These are phyloP conservation scores for Stenopsyche tienmushanensis DNA, from an alignment of 1,140 invertebrate species.

Conservation along the genomic window DNA sequence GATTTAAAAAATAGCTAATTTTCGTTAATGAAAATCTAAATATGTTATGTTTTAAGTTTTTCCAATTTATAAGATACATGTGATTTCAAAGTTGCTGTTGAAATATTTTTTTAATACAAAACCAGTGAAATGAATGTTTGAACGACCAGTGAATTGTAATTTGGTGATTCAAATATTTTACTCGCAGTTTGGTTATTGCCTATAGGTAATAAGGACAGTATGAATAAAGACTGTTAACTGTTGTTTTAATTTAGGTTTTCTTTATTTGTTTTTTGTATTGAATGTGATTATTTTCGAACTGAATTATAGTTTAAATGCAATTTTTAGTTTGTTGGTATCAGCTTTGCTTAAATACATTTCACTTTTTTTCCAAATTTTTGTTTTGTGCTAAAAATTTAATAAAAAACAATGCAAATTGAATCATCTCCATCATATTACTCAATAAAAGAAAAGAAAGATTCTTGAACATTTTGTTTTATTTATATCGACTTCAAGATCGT, in stretches of 20 bases:
- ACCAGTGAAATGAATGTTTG: background rate
- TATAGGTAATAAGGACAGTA: background rate
- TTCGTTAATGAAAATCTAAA: too few species aligned
- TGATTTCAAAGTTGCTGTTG: too few species aligned
- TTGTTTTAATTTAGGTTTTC: too few species aligned
- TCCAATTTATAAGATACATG: too few species aligned
- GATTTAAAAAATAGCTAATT: too few species aligned
- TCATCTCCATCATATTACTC: background rate
- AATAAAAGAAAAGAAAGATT: background rate
- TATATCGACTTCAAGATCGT: background rate
- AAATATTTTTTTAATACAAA: background rate
- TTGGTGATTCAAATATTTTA: too few species aligned
- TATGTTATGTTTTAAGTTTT: too few species aligned
- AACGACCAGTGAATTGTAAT: too few species aligned
- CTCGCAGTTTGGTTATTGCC: too few species aligned
- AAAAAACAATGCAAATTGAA: background rate
- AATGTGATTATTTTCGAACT: too few species aligned
- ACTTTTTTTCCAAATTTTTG: background rate
- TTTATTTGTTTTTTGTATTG: background rate
- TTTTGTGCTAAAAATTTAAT: background rate
- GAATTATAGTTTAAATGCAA: too few species aligned
- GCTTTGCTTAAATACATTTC: conserved; percentile 9
- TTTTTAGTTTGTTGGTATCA: conserved; percentile 18
- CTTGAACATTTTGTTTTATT: background rate
- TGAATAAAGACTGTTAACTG: conserved; percentile 20